Conservation (phyloP, 1,140 invertebrate species). For the Hydropsyche tenuis region DNA sequence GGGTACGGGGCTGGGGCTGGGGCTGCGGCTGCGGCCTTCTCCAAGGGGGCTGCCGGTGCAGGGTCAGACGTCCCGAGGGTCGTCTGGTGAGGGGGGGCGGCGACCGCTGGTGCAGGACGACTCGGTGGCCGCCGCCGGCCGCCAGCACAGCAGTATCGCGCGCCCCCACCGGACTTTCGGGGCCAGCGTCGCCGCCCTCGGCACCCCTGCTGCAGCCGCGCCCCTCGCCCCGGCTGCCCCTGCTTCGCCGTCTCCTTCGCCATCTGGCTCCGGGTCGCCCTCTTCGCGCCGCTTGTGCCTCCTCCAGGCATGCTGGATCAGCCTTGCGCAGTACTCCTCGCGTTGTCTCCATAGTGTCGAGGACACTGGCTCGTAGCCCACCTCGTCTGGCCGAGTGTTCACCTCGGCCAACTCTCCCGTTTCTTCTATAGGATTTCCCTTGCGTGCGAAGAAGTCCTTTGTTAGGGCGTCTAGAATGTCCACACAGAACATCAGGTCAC, state of each 20-base stretch:
- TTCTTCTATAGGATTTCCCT: constrained; percentile 90
- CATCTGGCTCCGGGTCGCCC: constrained; percentile 62
- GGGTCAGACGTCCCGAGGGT: constrained; percentile 58
- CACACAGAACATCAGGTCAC: constrained; percentile 95
- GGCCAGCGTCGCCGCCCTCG: constrained; percentile 75
- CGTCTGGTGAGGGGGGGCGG: constrained; percentile 72
- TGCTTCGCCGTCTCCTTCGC: constrained; percentile 52
- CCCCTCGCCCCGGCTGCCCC: constrained; percentile 48
- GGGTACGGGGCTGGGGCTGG: constrained; percentile 51
- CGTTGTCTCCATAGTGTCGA: constrained; percentile 93
- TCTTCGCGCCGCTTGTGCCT: constrained; percentile 78
- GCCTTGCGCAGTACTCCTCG: constrained; percentile 92
- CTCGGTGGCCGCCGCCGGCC: constrained; percentile 83
- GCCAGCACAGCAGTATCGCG: constrained; percentile 81
- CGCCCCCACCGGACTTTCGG: constrained; percentile 52
- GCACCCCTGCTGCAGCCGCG: constrained; percentile 74
- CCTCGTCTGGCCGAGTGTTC: constrained; percentile 77
- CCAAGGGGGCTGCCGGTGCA: constrained; percentile 64
- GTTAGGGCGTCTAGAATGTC: constrained; percentile 96
- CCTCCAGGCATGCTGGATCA: constrained; percentile 94
- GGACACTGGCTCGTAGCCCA: constrained; percentile 90
- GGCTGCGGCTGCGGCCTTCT: constrained; percentile 50
- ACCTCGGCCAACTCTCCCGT: constrained; percentile 84
- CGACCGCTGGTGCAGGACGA: constrained; percentile 86
- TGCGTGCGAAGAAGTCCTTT: constrained; percentile 95